Evolutionary conservation across 1,140 invertebrate species (phyloP).

Genomic region (Harlomillsia oculata): DNA sequence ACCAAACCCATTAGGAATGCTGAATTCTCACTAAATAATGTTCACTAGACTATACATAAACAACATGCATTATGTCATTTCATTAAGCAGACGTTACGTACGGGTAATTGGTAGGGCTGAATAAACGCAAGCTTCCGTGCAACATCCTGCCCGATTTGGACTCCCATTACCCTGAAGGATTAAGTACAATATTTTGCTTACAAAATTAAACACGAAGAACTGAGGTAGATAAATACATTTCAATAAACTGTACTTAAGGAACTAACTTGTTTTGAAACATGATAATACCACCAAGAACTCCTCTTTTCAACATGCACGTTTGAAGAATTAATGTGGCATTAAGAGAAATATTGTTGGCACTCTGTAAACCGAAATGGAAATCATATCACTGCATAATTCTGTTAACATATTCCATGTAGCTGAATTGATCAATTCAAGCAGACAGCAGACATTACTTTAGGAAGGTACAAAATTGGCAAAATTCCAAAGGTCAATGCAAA

Average conservation of each 20-base stretch:
- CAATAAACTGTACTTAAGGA: too few relatives aligned
- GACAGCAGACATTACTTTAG: constrained; percentile 53
- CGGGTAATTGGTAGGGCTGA: constrained; percentile 68
- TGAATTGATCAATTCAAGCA: neutral
- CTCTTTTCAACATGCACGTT: constrained; percentile 59
- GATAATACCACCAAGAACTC: constrained; percentile 63
- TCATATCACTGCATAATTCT: neutral
- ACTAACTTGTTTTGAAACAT: constrained; percentile 71
- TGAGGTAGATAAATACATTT: too few relatives aligned
- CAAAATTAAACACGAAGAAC: too few relatives aligned
- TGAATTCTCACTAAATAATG: neutral
- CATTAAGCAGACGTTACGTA: constrained; percentile 34
- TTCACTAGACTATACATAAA: neutral
- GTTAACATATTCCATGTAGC: neutral
- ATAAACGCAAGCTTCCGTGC: constrained; percentile 67
- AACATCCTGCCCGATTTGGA: constrained; percentile 59
- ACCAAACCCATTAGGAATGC: neutral
- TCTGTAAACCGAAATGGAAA: constrained; percentile 47
- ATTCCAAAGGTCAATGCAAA: constrained; percentile 63
- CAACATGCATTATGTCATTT: neutral
- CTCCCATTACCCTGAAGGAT: constrained; percentile 57
- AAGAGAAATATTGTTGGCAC: constrained; percentile 65
- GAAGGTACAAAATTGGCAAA: constrained; percentile 61
- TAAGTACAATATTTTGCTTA: too few relatives aligned
- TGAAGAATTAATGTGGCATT: constrained; percentile 70